These are phyloP conservation scores for Styela clava DNA, from an alignment of 23 tunicate genomes.

Conservation along the genomic window DNA sequence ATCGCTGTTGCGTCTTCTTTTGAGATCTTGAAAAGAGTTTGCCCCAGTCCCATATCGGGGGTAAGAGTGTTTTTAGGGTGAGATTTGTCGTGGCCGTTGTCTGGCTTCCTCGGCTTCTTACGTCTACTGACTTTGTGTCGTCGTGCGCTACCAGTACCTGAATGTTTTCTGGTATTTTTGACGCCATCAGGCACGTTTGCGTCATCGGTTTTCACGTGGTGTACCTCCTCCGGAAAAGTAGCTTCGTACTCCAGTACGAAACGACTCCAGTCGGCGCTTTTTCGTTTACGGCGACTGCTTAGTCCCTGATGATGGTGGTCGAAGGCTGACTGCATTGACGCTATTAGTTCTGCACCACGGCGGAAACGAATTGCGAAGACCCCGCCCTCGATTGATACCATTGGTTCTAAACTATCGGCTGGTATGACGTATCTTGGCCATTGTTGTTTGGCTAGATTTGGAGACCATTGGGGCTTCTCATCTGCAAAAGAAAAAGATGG, in stretches of 20 bases:
- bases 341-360: slow-evolving; percentile 9
- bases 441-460: background rate
- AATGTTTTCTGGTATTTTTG: background rate
- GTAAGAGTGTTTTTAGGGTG: slow-evolving; percentile 9
- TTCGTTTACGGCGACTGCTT: background rate
- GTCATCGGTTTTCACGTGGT: background rate
- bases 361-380: slow-evolving; percentile 3
- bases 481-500: background rate
- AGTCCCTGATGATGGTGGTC: background rate
- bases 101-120: background rate
- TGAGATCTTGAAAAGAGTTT: slow-evolving; percentile 8
- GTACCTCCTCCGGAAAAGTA: background rate
- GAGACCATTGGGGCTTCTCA: slow-evolving; percentile 1
- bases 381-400: slow-evolving; percentile 21
- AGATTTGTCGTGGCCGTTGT: background rate
- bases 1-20: slow-evolving; percentile 20
- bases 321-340: background rate
- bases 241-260: slow-evolving; percentile 31
- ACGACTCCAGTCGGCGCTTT: slow-evolving; percentile 16
- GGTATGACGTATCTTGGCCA: slow-evolving; percentile 9
- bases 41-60: background rate
- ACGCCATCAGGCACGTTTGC: background rate
- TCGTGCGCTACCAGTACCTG: background rate
- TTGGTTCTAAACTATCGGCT: background rate
- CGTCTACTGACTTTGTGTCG: background rate